These are phyloP conservation scores for Tenthredo notha DNA, from an alignment of 2,888 invertebrate genomes.

Conservation along the genomic window DNA sequence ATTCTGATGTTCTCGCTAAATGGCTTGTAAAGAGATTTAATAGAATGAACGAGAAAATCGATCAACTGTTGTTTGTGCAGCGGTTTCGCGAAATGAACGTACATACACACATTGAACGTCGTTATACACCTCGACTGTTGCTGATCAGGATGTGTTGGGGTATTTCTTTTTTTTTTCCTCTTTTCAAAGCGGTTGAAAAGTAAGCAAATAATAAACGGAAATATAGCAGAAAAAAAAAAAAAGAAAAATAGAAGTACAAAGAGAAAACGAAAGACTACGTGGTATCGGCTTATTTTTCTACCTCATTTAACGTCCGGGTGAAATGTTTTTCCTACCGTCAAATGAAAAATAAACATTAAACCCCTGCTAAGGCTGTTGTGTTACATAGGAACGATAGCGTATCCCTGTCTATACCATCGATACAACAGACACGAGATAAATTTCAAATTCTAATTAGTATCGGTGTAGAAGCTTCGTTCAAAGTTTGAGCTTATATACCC, in stretches of 20 bases:
- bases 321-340: not conserved
- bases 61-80: constrained; percentile 15
- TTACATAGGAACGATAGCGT: not conserved
- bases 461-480: not conserved
- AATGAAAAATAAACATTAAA: constrained; percentile 35
- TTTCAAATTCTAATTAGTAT: constrained; percentile 27
- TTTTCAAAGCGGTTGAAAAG: not conserved
- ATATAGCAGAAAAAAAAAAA: not conserved
- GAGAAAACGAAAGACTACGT: not conserved
- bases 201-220: not conserved
- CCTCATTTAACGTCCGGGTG: constrained; percentile 6
- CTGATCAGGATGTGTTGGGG: too few relatives aligned
- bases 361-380: not conserved
- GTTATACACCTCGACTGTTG: not conserved
- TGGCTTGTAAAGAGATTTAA: constrained; percentile 52
- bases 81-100: not conserved
- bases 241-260: not conserved
- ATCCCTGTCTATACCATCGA: not conserved
- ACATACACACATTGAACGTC: not conserved
- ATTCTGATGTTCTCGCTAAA: constrained; percentile 53
- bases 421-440: not conserved
- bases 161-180: too few relatives aligned
- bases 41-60: constrained; percentile 29
- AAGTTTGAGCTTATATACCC: not conserved
- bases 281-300: constrained; percentile 9